phyloP scores from a whole-genome alignment of 92 coral and sea anemone genomes.

The Chrysogorgia sp. region DNA sequence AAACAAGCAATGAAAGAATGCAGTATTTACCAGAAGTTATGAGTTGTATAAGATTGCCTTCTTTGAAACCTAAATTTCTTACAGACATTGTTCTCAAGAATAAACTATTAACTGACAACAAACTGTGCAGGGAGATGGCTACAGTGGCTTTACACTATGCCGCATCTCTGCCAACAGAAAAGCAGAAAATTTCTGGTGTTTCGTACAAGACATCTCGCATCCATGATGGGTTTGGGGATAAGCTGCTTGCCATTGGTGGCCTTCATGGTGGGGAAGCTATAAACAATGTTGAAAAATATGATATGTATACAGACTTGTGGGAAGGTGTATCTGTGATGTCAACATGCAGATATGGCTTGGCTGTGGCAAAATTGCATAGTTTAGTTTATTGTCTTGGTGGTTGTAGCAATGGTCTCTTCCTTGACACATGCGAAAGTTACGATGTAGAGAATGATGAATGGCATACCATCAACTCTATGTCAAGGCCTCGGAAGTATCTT shows the following conservation, averaged over 20 bases:
- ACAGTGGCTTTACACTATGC: constrained; percentile 80
- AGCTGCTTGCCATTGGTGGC: constrained; percentile 83
- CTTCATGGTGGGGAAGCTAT: constrained; percentile 80
- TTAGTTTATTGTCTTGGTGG: constrained; percentile 92
- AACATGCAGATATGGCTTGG: constrained; percentile 81
- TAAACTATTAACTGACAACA: constrained; percentile 65
- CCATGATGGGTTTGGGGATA: constrained; percentile 88
- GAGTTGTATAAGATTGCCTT: constrained; percentile 85
- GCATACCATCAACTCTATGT: constrained; percentile 70
- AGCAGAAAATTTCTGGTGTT: constrained; percentile 69
- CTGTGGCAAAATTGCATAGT: constrained; percentile 80
- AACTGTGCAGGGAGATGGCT: constrained; percentile 75
- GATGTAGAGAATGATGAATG: constrained; percentile 75
- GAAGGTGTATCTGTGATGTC: constrained; percentile 65
- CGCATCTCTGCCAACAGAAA: constrained; percentile 87
- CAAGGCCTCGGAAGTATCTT: constrained; percentile 83
- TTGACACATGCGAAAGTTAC: constrained; percentile 73
- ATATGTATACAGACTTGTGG: constrained; percentile 93
- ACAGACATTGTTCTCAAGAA: constrained; percentile 63
- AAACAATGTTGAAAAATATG: constrained; percentile 78
- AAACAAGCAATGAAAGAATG: constrained; percentile 52
- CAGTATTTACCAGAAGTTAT: constrained; percentile 65
- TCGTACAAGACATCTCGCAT: constrained; percentile 82
- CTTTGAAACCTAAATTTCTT: constrained; percentile 74
- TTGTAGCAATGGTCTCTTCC: constrained; percentile 69